Conservation (phyloP, 92 coral and sea anemone genomes). For the Zoanthus sansibaricus region DNA sequence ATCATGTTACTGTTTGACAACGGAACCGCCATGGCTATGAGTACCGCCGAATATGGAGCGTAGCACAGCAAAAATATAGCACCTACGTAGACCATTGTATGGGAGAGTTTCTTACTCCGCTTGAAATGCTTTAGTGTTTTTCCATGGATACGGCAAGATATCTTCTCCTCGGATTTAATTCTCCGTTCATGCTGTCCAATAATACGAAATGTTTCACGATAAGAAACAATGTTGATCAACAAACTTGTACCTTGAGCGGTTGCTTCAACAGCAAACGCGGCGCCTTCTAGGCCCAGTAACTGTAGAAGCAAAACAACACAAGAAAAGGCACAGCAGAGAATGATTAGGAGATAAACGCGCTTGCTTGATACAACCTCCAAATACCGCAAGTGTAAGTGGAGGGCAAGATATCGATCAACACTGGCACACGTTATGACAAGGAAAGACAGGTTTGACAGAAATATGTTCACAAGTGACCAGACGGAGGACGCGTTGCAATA, state of each 20-base stretch:
- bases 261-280: conserved; percentile 34
- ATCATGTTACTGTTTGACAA: conserved; percentile 30
- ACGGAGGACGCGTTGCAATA: conserved; percentile 31
- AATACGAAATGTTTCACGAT: conserved; percentile 40
- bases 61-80: conserved; percentile 35
- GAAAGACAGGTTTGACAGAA: conserved; percentile 40
- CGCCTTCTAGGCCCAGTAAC: conserved; percentile 11
- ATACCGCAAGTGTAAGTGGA: conserved; percentile 25
- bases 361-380: conserved; percentile 25
- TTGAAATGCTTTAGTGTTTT: conserved; percentile 28
- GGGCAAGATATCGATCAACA: conserved; percentile 34
- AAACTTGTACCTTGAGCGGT: conserved; percentile 27
- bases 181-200: conserved; percentile 41
- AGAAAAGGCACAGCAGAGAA: conserved; percentile 16
- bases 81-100: conserved; percentile 32
- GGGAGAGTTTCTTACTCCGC: conserved; percentile 30
- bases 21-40: conserved; percentile 42
- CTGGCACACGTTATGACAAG: conserved; percentile 42
- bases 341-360: conserved; percentile 14
- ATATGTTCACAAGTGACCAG: conserved; percentile 37
- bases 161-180: conserved; percentile 33
- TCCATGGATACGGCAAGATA: conserved; percentile 33
- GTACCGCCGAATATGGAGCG: conserved; percentile 28
- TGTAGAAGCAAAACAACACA: neutral
- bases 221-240: conserved; percentile 26